Percentiles rank a stretch among this genome's conserved stretches.
Evolutionary conservation across 2,888 invertebrate species (phyloP).

Genomic region (Disparrhopalites patrizii): DNA sequence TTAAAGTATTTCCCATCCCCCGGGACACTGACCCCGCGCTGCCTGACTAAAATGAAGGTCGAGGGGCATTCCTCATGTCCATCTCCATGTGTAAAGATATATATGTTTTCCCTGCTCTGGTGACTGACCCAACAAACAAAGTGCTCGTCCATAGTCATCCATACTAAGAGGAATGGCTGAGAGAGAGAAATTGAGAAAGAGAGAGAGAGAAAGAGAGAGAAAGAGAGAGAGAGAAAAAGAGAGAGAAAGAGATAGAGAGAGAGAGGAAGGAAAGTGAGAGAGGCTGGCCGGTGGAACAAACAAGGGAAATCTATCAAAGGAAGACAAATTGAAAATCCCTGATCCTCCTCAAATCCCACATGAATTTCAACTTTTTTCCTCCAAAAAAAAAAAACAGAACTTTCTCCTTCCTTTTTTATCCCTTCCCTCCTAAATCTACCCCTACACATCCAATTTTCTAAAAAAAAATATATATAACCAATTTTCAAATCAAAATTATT

Average conservation of each 20-base stretch:
- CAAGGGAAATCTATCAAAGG: constrained; percentile 43
- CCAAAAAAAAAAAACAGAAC: too few species aligned
- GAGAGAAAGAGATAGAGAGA: background rate
- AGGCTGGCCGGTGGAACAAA: constrained; percentile 13
- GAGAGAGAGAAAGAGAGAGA: background rate
- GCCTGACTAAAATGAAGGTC: constrained; percentile 28
- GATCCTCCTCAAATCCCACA: constrained; percentile 27
- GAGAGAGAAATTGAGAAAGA: background rate
- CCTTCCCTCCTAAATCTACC: too few species aligned
- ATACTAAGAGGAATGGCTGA: background rate
- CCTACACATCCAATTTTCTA: too few species aligned
- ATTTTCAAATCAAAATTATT: too few species aligned
- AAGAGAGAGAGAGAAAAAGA: background rate
- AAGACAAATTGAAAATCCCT: constrained; percentile 31
- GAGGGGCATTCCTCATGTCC: constrained; percentile 20
- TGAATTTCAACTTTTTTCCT: constrained; percentile 2
- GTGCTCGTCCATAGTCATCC: constrained; percentile 20
- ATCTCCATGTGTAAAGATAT: background rate
- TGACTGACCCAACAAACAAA: constrained; percentile 2
- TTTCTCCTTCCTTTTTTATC: too few species aligned
- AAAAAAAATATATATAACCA: too few species aligned
- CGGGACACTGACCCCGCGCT: constrained; percentile 45
- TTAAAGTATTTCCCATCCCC: constrained; percentile 31
- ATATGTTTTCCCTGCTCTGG: background rate
- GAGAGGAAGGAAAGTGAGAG: too few species aligned